These are phyloP conservation scores for Anguilla obscura DNA, from an alignment of 2,797 vertebrate genomes.

Conservation along the genomic window DNA sequence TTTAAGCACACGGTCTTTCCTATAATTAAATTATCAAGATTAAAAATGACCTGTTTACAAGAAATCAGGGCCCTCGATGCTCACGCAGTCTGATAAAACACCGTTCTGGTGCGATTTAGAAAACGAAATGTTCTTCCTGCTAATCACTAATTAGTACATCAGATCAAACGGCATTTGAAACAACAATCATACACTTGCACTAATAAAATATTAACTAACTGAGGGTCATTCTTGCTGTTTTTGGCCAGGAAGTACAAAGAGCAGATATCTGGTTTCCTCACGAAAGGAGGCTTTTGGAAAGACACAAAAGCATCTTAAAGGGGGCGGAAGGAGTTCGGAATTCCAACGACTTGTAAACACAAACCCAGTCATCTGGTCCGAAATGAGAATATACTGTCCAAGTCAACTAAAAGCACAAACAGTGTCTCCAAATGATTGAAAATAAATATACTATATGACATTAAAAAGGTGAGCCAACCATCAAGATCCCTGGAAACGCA, in stretches of 20 bases:
- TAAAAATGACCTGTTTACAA: slow-evolving; percentile 67
- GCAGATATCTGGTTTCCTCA: slow-evolving; percentile 43
- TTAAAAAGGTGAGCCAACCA: slow-evolving; percentile 36
- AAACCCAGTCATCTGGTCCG: slow-evolving; percentile 51
- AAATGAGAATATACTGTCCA: slow-evolving; percentile 51
- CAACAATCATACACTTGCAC: slow-evolving; percentile 60
- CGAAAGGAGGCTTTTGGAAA: slow-evolving; percentile 54
- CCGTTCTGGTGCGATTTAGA: slow-evolving; percentile 46
- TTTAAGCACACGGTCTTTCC: slow-evolving; percentile 59
- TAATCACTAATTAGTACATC: slow-evolving; percentile 68
- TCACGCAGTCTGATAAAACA: slow-evolving; percentile 49
- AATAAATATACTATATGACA: slow-evolving; percentile 22
- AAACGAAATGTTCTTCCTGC: slow-evolving; percentile 56
- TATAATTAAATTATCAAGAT: slow-evolving; percentile 66
- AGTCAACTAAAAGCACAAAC: slow-evolving; percentile 27
- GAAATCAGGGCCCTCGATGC: slow-evolving; percentile 46
- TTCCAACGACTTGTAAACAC: slow-evolving; percentile 58
- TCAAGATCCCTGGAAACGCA: slow-evolving; percentile 43
- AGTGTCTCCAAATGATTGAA: slow-evolving; percentile 7
- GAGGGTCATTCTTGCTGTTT: slow-evolving; percentile 61
- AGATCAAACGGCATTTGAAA: slow-evolving; percentile 71
- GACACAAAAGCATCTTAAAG: slow-evolving; percentile 48
- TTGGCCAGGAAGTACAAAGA: slow-evolving; percentile 66
- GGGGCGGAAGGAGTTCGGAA: slow-evolving; percentile 46
- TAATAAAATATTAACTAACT: slow-evolving; percentile 75